A percentile compares a stretch with the other conserved stretches of the same genome.
phyloP scores from a whole-genome alignment of 2,113 vertebrate genomes.

The Grammomys dolichurus region DNA sequence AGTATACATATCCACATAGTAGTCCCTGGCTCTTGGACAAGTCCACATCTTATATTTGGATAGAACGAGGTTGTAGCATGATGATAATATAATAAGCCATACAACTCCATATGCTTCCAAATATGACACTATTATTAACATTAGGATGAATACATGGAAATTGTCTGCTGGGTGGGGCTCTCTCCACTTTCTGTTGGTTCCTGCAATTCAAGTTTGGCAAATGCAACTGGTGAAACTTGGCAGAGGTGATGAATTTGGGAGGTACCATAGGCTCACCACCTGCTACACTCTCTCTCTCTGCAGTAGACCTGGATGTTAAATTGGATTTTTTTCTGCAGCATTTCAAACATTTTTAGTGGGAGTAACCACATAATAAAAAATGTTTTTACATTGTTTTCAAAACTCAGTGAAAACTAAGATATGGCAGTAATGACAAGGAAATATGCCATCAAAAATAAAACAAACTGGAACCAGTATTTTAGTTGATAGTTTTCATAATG shows the following conservation, averaged over 20 bases:
- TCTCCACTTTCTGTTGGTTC: neutral
- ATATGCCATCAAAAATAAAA: neutral
- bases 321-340: neutral
- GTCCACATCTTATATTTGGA: neutral
- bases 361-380: neutral
- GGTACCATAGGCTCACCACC: fast-evolving
- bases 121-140: neutral
- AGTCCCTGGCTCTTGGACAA: neutral
- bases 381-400: conserved; percentile 16
- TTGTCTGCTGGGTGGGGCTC: neutral
- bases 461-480: neutral
- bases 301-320: neutral
- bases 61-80: neutral
- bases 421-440: conserved; percentile 23
- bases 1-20: fast-evolving
- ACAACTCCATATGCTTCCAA: neutral
- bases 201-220: neutral
- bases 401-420: conserved; percentile 21
- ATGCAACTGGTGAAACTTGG: conserved; percentile 35
- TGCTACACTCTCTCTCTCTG: neutral
- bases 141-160: neutral
- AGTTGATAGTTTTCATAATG: neutral
- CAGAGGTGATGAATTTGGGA: neutral
- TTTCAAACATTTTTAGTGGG: neutral
- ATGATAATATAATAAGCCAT: neutral